Base-by-base conservation (phyloP, 2,888 invertebrate species). In the Dermolepida albohirtum region DNA sequence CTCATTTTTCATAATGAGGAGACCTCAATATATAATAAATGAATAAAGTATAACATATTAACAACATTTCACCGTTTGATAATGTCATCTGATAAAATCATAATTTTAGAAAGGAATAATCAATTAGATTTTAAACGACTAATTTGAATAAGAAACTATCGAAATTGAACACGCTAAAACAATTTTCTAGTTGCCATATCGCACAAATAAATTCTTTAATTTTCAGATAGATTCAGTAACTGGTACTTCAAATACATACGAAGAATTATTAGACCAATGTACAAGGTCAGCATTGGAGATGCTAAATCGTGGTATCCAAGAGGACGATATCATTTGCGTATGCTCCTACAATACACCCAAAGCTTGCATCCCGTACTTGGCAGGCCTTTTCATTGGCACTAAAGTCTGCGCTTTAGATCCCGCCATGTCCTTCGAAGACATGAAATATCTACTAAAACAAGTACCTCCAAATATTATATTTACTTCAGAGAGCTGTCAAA, bases 331-430 rank as follows among this genome's bases (percentile, higher is more conserved):
- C 5, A 80, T 87, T 55, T 74, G 82, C 0, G 69, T 86, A 0
- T 86, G 86, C 79, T 84, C 83, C 1, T 81, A 82, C 0, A 86
- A 84, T 69, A 84, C 84, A 43, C 34, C 85, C 4, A 81, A 87
- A 65, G 74, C 83, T 7, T 77, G 78, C 6, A 79, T 86, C 34
- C 86, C 87, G 0, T 80, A 84, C 54, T 82, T 86, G 50, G 85
- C 86, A 0, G 81, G 84, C 0, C 70, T 85, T 1, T 86, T 81
- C 71, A 77, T 85, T 5, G 86, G 87, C 1, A 78, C 77, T 8
- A 75, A 74, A 49, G 69, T 78, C 1, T 74, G 76, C 1, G 76
- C 76, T 7, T 67, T 81, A n/a, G 79, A 81, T 67, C 78, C 78
- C 0, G 72, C 71, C 0, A 70, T 80, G 52, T 74, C 76, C 0